These are phyloP conservation scores for Erpetoichthys calabaricus DNA, from an alignment of 2,797 vertebrate genomes.

Conservation along the genomic window DNA sequence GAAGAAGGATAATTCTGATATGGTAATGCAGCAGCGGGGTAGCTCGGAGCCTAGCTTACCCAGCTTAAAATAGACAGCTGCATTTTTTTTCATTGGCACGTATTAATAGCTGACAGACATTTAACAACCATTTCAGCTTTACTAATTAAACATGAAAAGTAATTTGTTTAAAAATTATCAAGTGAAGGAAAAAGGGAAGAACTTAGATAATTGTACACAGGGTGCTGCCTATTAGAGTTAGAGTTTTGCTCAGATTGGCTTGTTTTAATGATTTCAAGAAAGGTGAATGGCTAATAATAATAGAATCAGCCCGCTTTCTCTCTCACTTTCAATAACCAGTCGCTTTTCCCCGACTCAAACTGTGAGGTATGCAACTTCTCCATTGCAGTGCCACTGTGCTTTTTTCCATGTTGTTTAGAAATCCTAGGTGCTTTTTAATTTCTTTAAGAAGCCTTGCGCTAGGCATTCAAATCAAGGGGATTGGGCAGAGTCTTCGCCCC, in stretches of 20 bases:
- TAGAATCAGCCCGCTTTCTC: conserved; percentile 30
- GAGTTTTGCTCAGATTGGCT: conserved; percentile 24
- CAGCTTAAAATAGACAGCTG: conserved; percentile 61
- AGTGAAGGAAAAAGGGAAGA: background rate
- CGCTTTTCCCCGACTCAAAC: conserved; percentile 41
- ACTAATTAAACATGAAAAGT: conserved; percentile 52
- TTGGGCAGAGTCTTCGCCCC: conserved; percentile 22
- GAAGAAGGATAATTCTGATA: conserved; percentile 65
- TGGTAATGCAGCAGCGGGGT: conserved; percentile 68
- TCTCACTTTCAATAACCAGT: background rate
- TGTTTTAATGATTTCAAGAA: conserved; percentile 48
- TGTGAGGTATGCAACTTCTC: conserved; percentile 18
- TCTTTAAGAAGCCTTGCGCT: conserved; percentile 62
- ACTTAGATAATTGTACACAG: background rate
- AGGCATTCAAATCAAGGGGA: conserved; percentile 58
- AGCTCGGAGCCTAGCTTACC: conserved; percentile 55
- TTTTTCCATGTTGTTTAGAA: conserved; percentile 64
- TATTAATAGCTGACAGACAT: conserved; percentile 39
- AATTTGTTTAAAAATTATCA: conserved; percentile 29
- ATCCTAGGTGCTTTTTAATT: conserved; percentile 66
- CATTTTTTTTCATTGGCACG: conserved; percentile 39
- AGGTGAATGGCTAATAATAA: conserved; percentile 37
- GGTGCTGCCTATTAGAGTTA: conserved; percentile 34
- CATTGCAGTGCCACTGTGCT: conserved; percentile 30
- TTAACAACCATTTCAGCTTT: conserved; percentile 47